Conservation (phyloP, 2,888 invertebrate genomes). For the Syritta pipiens region DNA sequence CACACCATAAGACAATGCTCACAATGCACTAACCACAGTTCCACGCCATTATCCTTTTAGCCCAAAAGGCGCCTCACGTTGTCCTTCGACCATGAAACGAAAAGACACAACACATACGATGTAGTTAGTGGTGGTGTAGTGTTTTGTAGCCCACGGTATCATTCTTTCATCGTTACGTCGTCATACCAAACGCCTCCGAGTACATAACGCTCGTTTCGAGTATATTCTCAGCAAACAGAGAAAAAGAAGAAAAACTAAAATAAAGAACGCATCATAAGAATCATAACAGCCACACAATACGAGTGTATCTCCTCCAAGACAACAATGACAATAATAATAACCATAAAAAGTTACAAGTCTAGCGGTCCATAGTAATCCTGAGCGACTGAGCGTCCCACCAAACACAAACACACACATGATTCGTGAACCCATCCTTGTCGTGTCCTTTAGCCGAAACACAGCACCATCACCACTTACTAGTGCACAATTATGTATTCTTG, state of each 20-base stretch:
- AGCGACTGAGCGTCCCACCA: conserved; percentile 6
- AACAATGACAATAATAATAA: conserved; percentile 57
- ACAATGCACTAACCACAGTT: conserved; percentile 58
- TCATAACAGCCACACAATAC: conserved; percentile 37
- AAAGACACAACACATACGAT: conserved; percentile 5
- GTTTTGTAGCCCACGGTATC: conserved; percentile 8
- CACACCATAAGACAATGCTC: conserved; percentile 48
- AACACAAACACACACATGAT: not conserved
- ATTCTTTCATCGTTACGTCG: conserved; percentile 6
- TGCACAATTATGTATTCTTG: conserved; percentile 62
- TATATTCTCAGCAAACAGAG: conserved; percentile 29
- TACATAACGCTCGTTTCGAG: no score
- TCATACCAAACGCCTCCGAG: conserved; percentile 2
- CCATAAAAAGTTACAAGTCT: conserved; percentile 61
- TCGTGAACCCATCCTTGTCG: not conserved
- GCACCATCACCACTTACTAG: conserved; percentile 41
- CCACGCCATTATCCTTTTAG: conserved; percentile 52
- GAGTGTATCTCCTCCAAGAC: conserved; percentile 45
- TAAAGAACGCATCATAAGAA: conserved; percentile 47
- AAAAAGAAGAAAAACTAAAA: conserved; percentile 22
- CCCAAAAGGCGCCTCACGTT: conserved; percentile 28
- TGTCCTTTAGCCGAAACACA: not conserved
- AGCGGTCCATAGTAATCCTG: conserved; percentile 42
- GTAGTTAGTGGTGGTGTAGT: not conserved
- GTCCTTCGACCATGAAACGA: conserved; percentile 17